A percentile compares a stretch with the other conserved stretches of the same genome.
These are phyloP conservation scores for Carcina quercana DNA, from an alignment of 2,888 invertebrate genomes.

Conservation along the genomic window DNA sequence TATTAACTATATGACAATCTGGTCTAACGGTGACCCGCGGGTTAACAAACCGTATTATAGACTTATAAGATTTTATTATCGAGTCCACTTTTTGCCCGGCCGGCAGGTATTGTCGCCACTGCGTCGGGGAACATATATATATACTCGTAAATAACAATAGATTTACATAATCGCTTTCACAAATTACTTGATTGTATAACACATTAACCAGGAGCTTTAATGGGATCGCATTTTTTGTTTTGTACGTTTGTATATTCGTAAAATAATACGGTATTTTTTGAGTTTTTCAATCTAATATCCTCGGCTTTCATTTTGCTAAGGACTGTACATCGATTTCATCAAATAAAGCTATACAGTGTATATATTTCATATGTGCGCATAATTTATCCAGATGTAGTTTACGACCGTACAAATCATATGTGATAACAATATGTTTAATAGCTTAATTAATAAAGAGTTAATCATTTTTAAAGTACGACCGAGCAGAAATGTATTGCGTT, in stretches of 20 bases:
- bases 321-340: no score
- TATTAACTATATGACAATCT: no score
- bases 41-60: slow-evolving; percentile 34
- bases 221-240: slow-evolving; percentile 6
- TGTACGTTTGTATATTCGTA: neutral
- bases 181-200: slow-evolving; percentile 37
- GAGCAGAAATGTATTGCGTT: no score
- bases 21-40: slow-evolving; percentile 35
- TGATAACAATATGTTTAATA: no score
- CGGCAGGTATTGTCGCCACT: slow-evolving; percentile 20
- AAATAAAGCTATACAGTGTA: no score
- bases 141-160: slow-evolving; percentile 42
- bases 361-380: no score
- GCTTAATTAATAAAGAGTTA: no score
- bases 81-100: slow-evolving; percentile 15
- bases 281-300: no score
- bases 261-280: neutral
- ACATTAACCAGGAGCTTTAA: slow-evolving; percentile 28
- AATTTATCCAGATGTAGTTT: no score
- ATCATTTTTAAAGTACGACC: no score
- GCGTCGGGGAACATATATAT: slow-evolving; percentile 25
- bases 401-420: no score
- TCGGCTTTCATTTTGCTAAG: no score
- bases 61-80: slow-evolving; percentile 24
- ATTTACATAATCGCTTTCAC: slow-evolving; percentile 46